Base-by-base conservation (phyloP, 1,140 invertebrate species). In the Calephelis virginiensis region DNA sequence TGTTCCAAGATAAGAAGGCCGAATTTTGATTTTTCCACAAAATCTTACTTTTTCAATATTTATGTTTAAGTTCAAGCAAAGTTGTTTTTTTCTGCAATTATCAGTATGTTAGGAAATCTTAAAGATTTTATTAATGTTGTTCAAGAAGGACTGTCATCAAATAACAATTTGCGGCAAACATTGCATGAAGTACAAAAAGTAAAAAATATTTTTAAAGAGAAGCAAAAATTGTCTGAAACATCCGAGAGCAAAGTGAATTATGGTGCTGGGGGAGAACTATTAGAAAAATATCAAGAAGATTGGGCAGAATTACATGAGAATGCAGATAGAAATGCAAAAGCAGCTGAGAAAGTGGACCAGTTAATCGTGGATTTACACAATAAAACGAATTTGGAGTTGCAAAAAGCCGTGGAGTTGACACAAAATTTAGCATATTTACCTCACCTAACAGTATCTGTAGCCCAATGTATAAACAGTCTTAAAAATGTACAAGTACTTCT, bases 41-140 rank as follows among this genome's bases (percentile, higher is more conserved):
- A 28, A 28, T 28, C 28, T 28, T 28, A 28, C 28, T 28, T 28
- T 28, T 28, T 28, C 28, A 40, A 61, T 43, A 40, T 61, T 61
- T 61, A 61, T 49, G 46, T 63, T 63, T 63, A 47, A 10, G 12
- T 40, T 63, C 2, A 61, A 13, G 3, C 11, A 45, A 61, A 46
- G 12, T 46, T 13, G 4, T 17, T 61, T n/a, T 43, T 62, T 62
- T 45, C 40, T 67, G 76, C 50, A 75, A 90, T 8, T 50, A 8
- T 53, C 50, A 9, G 10, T 10, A 53, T 90, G 89, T 80, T 91
- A 70, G 86, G 86, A 47, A 91, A 91, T 72, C 65, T 91, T 14
- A 89, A 89, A 75, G 86, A 91, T 38, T 86, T 91, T 72, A 82
- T 91, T 69, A 85, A 85, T 46, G 86, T 89, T 12, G 89, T 91